These are phyloP conservation scores for Battus philenor DNA, from an alignment of 1,140 invertebrate species.

Conservation along the genomic window DNA sequence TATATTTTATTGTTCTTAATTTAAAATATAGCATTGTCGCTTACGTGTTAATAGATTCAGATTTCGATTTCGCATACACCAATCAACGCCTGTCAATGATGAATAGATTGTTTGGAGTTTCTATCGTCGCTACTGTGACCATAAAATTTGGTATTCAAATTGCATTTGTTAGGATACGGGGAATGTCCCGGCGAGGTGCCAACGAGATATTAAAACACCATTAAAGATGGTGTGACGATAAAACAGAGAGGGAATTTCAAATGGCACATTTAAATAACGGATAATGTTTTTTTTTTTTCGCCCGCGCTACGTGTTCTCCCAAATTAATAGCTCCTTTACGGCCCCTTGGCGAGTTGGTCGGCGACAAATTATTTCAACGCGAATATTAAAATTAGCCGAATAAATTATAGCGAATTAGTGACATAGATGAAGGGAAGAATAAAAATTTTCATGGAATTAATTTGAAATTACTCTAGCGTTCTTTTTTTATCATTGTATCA, in stretches of 20 bases:
- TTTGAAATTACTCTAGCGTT: too few relatives aligned
- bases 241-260: slow-evolving; percentile 49
- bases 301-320: slow-evolving; percentile 45
- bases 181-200: slow-evolving; percentile 30
- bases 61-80: too few relatives aligned
- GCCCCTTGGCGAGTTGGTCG: too few relatives aligned
- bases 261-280: slow-evolving; percentile 32
- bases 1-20: too few relatives aligned
- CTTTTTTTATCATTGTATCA: too few relatives aligned
- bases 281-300: slow-evolving; percentile 30
- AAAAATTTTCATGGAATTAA: too few relatives aligned
- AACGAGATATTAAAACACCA: slow-evolving; percentile 46
- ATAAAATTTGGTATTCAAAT: slow-evolving; percentile 40
- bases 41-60: too few relatives aligned
- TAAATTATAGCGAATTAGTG: slow-evolving; percentile 2
- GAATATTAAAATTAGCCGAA: slow-evolving; percentile 6
- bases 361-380: slow-evolving; percentile 23
- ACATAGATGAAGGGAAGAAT: neutral
- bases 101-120: too few relatives aligned
- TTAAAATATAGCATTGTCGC: too few relatives aligned
- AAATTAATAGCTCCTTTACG: slow-evolving; percentile 62
- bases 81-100: too few relatives aligned
- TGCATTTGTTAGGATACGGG: slow-evolving; percentile 38
- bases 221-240: slow-evolving; percentile 37
- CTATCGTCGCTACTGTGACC: neutral